These are phyloP conservation scores for Drosophila funebris DNA, from an alignment of 1,140 invertebrate species.

Conservation along the genomic window DNA sequence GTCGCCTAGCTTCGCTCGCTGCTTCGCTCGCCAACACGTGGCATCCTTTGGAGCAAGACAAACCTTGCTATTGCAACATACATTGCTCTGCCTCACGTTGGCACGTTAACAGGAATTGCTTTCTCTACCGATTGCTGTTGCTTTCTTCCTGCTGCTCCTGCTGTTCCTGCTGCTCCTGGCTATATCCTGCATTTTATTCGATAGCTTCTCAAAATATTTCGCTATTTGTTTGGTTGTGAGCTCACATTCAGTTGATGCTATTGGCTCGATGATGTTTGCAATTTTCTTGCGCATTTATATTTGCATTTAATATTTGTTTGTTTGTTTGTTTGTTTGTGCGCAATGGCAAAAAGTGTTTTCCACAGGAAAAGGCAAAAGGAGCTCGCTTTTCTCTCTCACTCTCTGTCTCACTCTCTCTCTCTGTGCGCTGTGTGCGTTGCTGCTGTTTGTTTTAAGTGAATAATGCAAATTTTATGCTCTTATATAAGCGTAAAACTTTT, in stretches of 20 bases:
- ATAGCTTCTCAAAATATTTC: constrained; percentile 49
- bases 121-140: not conserved
- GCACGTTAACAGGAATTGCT: not conserved
- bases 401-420: not conserved
- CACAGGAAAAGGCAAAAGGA: constrained; percentile 56
- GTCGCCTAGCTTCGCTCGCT: not conserved
- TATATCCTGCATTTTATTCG: constrained; percentile 31
- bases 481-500: constrained; percentile 77
- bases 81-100: not conserved
- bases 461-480: constrained; percentile 81
- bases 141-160: not conserved
- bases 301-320: constrained; percentile 81
- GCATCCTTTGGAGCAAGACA: not conserved
- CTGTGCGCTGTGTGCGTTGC: constrained; percentile 11
- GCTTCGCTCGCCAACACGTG: not conserved
- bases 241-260: constrained; percentile 33
- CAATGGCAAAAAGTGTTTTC: constrained; percentile 52
- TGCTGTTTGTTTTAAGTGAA: constrained; percentile 77
- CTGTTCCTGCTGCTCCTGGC: not conserved
- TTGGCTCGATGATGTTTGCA: constrained; percentile 50
- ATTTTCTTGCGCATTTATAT: constrained; percentile 68
- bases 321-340: constrained; percentile 65
- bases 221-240: constrained; percentile 40
- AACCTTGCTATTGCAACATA: constrained; percentile 4
- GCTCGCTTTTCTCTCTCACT: not conserved